These are phyloP conservation scores for Meriones unguiculatus DNA, from an alignment of 2,113 vertebrate genomes.

Conservation along the genomic window DNA sequence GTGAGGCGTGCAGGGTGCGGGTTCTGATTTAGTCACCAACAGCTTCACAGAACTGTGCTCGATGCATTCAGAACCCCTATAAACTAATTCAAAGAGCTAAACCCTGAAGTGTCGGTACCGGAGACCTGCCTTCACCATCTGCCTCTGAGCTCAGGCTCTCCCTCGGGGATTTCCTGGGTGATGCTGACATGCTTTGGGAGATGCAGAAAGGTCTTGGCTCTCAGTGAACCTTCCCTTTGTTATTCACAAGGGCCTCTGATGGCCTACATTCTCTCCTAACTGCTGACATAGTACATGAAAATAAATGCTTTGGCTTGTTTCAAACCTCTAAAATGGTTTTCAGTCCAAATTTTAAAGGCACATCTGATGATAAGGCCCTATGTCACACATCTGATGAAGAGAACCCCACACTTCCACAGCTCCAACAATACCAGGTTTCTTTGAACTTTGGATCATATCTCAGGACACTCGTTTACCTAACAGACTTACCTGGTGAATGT, in stretches of 20 bases:
- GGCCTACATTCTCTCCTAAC: not conserved
- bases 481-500: not conserved
- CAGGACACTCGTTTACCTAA: slow-evolving; percentile 31
- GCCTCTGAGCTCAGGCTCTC: not conserved
- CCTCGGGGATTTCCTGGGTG: not conserved
- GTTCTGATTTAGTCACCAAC: not conserved
- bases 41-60: not conserved
- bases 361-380: not conserved
- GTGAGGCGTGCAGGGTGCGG: not conserved
- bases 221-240: not conserved
- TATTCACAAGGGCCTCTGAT: not conserved
- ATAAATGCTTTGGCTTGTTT: not conserved
- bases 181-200: not conserved
- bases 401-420: not conserved
- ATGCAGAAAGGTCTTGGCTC: not conserved
- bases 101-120: not conserved
- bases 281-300: not conserved
- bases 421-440: not conserved
- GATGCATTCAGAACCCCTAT: not conserved
- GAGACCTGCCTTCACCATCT: not conserved
- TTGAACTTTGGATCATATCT: not conserved
- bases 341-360: not conserved
- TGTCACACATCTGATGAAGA: not conserved
- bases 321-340: not conserved
- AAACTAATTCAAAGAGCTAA: not conserved